Evolutionary conservation across 2,888 invertebrate genomes (phyloP).

Genomic region (Anticlea derivata): DNA sequence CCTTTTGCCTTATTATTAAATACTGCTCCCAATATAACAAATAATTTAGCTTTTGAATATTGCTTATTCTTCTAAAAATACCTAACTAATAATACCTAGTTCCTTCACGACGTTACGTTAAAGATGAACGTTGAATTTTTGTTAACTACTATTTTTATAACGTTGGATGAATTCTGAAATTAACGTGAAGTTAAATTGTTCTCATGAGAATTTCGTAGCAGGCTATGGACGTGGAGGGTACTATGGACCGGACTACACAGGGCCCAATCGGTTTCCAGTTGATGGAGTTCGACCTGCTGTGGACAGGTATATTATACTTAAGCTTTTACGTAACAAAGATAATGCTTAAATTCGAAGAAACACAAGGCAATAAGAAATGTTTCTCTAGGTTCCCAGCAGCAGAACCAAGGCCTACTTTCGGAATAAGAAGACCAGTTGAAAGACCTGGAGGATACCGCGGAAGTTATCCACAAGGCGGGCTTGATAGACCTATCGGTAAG

Average conservation of each 20-base stretch:
- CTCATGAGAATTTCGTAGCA: slow-evolving; percentile 33
- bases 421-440: slow-evolving; percentile 64
- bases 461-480: slow-evolving; percentile 71
- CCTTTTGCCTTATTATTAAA: too few relatives aligned
- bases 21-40: too few relatives aligned
- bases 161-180: slow-evolving; percentile 29
- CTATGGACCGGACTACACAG: slow-evolving; percentile 65
- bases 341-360: neutral
- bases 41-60: too few relatives aligned
- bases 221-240: slow-evolving; percentile 70
- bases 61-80: too few relatives aligned
- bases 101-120: too few relatives aligned
- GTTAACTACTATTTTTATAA: neutral
- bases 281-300: slow-evolving; percentile 77
- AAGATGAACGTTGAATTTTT: too few relatives aligned
- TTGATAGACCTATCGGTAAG: slow-evolving; percentile 70
- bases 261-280: slow-evolving; percentile 71
- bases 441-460: slow-evolving; percentile 81
- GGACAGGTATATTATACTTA: slow-evolving; percentile 57
- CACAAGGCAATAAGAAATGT: neutral
- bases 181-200: slow-evolving; percentile 32
- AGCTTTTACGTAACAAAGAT: neutral
- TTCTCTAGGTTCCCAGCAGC: slow-evolving; percentile 64
- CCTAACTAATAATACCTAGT: too few relatives aligned
- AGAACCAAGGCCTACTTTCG: slow-evolving; percentile 71